Conservation (phyloP, 2,888 invertebrate species). For the Lepidonotus clava region DNA sequence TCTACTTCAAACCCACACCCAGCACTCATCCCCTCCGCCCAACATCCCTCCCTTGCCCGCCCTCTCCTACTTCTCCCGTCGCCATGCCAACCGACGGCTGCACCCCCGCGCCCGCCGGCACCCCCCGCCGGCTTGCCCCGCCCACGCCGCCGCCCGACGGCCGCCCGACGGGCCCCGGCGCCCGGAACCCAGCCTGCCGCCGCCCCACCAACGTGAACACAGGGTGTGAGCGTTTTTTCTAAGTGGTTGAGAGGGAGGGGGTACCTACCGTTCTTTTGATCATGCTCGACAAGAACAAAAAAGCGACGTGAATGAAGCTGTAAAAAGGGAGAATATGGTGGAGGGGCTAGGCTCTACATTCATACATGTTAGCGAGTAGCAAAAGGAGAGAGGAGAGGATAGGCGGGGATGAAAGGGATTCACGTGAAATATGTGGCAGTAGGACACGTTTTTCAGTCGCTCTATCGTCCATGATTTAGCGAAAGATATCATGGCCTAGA, state of each 20-base stretch:
- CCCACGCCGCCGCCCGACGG: not conserved
- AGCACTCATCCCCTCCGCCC: not conserved
- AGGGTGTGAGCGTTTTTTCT: not conserved
- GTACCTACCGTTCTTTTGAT: slow-evolving; percentile 3
- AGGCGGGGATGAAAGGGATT: not conserved
- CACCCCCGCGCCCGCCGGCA: not conserved
- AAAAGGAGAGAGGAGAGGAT: not conserved
- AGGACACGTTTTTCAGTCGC: not conserved
- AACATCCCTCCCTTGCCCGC: not conserved
- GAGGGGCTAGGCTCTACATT: not conserved
- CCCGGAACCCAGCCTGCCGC: not conserved
- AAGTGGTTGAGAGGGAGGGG: too few species aligned
- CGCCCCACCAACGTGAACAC: not conserved
- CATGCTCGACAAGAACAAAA: not conserved
- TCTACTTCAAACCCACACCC: not conserved
- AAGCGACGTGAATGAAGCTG: not conserved
- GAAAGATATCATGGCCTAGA: not conserved
- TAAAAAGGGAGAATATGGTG: not conserved
- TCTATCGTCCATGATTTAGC: not conserved
- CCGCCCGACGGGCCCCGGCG: slow-evolving; percentile 11
- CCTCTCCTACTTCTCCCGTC: not conserved
- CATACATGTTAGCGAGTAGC: not conserved
- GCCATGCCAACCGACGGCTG: not conserved
- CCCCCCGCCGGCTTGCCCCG: slow-evolving; percentile 8
- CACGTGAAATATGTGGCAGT: slow-evolving; percentile 11